Conservation (phyloP, 1,140 invertebrate genomes). For the Cepaea nemoralis region DNA sequence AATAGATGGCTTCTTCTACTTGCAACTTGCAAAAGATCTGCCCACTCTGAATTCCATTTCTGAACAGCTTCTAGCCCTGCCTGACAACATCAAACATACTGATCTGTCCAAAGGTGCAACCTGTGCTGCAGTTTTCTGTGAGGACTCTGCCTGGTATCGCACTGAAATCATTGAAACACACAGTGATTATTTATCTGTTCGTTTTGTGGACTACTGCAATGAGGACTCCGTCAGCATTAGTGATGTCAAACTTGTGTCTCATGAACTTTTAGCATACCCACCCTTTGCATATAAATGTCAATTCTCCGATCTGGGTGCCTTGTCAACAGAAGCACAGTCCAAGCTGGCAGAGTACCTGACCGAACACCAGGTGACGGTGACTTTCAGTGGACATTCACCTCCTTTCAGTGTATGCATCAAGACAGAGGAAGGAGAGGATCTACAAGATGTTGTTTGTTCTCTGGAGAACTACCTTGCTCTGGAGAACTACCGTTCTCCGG, state of each 20-base stretch:
- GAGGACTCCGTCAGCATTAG: slow-evolving; percentile 53
- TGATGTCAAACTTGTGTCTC: slow-evolving; percentile 41
- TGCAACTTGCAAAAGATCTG: slow-evolving; percentile 68
- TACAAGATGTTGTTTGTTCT: slow-evolving; percentile 39
- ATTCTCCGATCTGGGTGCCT: slow-evolving; percentile 38
- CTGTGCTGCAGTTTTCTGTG: slow-evolving; percentile 80
- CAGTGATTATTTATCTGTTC: slow-evolving; percentile 77
- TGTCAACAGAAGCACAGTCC: slow-evolving; percentile 36
- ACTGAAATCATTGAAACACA: slow-evolving; percentile 77
- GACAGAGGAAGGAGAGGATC: slow-evolving; percentile 46
- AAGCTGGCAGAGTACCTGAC: slow-evolving; percentile 49
- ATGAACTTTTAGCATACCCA: slow-evolving; percentile 33
- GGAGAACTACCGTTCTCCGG: not conserved
- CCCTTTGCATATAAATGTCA: slow-evolving; percentile 44
- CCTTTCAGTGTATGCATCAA: slow-evolving; percentile 44
- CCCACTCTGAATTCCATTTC: slow-evolving; percentile 74
- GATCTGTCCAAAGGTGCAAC: slow-evolving; percentile 61
- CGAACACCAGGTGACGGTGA: slow-evolving; percentile 53
- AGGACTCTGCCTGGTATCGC: slow-evolving; percentile 82
- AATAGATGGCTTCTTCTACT: slow-evolving; percentile 71
- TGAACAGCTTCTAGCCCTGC: slow-evolving; percentile 44
- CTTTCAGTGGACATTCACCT: slow-evolving; percentile 40
- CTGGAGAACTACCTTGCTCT: slow-evolving; percentile 2
- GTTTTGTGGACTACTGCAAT: slow-evolving; percentile 81
- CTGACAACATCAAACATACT: slow-evolving; percentile 1